Percentiles rank a stretch among this genome's conserved stretches.
Evolutionary conservation across 1,140 invertebrate species (phyloP).

Genomic region (Cydia pomonella): DNA sequence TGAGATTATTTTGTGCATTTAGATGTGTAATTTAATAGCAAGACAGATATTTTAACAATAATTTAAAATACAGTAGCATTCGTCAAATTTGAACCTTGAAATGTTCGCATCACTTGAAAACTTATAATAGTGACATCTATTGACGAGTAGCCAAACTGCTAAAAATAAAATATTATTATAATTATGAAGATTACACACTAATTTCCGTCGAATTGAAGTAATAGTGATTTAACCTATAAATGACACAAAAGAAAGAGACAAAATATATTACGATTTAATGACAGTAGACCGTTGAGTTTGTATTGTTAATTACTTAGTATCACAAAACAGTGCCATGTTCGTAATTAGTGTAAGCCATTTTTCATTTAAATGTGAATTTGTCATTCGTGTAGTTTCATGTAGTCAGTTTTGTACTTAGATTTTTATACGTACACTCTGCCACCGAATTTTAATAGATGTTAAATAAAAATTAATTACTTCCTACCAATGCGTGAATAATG

Average conservation of each 20-base stretch:
- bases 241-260: background rate
- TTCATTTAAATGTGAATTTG: constrained; percentile 26
- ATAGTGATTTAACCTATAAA: background rate
- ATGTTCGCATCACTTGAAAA: constrained; percentile 36
- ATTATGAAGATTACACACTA: background rate
- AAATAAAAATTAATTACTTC: background rate
- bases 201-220: background rate
- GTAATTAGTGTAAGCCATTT: constrained; percentile 27
- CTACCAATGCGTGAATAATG: constrained; percentile 10
- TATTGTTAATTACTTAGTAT: constrained; percentile 42
- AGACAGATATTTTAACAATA: constrained; percentile 35
- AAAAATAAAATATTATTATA: constrained; percentile 31
- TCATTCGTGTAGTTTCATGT: constrained; percentile 22
- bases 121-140: constrained; percentile 55
- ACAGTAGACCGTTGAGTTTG: background rate
- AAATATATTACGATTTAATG: constrained; percentile 10
- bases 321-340: constrained; percentile 64
- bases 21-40: constrained; percentile 53
- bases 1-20: constrained; percentile 78
- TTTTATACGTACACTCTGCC: constrained; percentile 26
- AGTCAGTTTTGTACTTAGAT: constrained; percentile 33
- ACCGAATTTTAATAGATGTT: constrained; percentile 26
- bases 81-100: constrained; percentile 23
- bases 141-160: constrained; percentile 39
- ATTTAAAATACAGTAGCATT: background rate